phyloP scores from a whole-genome alignment of 2,888 invertebrate species.

The Drosophila ustulata region DNA sequence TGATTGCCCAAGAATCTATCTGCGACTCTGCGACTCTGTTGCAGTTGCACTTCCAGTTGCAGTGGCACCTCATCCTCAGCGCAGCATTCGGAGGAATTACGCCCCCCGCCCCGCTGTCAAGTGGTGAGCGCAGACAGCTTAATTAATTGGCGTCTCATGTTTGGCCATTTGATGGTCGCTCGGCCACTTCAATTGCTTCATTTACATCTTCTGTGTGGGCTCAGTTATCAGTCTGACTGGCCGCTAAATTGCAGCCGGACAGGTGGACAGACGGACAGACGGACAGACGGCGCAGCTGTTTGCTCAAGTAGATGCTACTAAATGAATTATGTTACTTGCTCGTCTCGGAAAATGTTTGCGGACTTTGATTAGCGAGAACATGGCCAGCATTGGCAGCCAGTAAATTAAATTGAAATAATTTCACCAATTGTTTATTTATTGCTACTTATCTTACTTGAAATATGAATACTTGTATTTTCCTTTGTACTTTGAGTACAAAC shows the following conservation, averaged over 20 bases:
- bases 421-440: too few relatives aligned
- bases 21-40: slow-evolving; percentile 14
- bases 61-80: not conserved
- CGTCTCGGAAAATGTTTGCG: not conserved
- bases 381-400: not conserved
- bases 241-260: slow-evolving; percentile 32
- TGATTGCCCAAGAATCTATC: slow-evolving; percentile 61
- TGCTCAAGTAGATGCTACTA: slow-evolving; percentile 4
- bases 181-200: slow-evolving; percentile 45
- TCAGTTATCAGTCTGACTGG: slow-evolving; percentile 47
- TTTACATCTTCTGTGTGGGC: slow-evolving; percentile 47
- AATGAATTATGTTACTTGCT: slow-evolving; percentile 18
- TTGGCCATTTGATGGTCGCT: slow-evolving; percentile 33
- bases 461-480: too few relatives aligned
- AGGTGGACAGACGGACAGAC: not conserved
- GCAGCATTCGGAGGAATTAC: not conserved
- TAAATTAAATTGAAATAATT: slow-evolving; percentile 1
- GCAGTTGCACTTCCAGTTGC: not conserved
- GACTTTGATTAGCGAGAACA: slow-evolving; percentile 9
- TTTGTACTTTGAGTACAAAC: too few relatives aligned
- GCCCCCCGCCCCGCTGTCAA: slow-evolving; percentile 12
- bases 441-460: too few relatives aligned
- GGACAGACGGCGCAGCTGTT: not conserved
- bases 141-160: slow-evolving; percentile 57
- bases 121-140: slow-evolving; percentile 49